A percentile compares a stretch with the other conserved stretches of the same genome.
These are phyloP conservation scores for Pseudachorutes palmiensis DNA, from an alignment of 1,140 invertebrate species.

Conservation along the genomic window DNA sequence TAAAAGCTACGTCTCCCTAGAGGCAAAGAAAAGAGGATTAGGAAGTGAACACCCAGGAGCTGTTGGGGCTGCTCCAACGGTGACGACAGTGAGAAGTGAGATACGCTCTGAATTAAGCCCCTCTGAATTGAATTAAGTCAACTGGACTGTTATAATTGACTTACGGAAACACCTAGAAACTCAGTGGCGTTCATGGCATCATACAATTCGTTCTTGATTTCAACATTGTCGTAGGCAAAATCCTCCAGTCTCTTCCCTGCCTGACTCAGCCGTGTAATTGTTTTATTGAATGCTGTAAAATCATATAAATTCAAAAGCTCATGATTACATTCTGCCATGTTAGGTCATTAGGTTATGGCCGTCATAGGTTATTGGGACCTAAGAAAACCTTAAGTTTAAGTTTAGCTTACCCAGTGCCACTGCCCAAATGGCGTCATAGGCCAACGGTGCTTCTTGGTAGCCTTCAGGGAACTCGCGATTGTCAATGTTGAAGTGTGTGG, in stretches of 20 bases:
- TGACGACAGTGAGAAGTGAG: conserved; percentile 2
- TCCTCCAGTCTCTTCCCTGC: conserved; percentile 77
- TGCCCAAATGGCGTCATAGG: conserved; percentile 98
- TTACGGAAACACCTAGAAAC: conserved; percentile 94
- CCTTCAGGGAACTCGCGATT: conserved; percentile 79
- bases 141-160: conserved; percentile 41
- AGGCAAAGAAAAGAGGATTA: conserved; percentile 6
- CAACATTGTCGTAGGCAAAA: conserved; percentile 94
- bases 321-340: too few species aligned
- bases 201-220: conserved; percentile 91
- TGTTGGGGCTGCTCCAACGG: conserved; percentile 10
- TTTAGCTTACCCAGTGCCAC: conserved; percentile 62
- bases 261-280: conserved; percentile 73
- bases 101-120: conserved; percentile 12
- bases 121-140: conserved; percentile 5
- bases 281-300: conserved; percentile 82
- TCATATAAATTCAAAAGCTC: not conserved
- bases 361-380: too few species aligned
- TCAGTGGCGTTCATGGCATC: conserved; percentile 94
- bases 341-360: too few species aligned
- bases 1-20: conserved; percentile 87
- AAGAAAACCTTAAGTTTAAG: not conserved
- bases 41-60: not conserved
- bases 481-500: conserved; percentile 70
- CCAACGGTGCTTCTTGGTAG: conserved; percentile 94